Evolutionary conservation across 2,113 vertebrate genomes (phyloP), one percentile per base, ranked within the genome.

Genomic region (Rynchops niger): DNA sequence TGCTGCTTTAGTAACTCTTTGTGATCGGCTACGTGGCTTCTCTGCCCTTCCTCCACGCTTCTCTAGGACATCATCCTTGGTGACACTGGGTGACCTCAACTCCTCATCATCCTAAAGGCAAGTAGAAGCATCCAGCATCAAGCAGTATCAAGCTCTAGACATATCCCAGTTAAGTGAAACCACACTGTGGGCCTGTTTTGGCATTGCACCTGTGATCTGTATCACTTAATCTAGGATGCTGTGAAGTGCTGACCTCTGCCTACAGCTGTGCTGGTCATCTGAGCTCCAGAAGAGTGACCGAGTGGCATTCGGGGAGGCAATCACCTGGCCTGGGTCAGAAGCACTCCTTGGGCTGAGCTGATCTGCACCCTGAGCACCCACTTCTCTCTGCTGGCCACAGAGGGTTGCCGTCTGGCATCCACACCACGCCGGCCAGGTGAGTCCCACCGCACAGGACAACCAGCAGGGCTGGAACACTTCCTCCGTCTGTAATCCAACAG

Each of bases 1-100:
- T 94, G 63, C 94, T 90, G 86, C 74, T 72, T 76, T 74, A 65
- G 86, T 26, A 78, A 55, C 29, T 90, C 89, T 93, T 95, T 69
- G 61, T 53, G 55, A 83, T 45, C 3, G 0, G 50, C 53, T 53
- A 69, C 53, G 58, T 89, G 76, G 55, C 53, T 88, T 70, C 78
- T 71, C 63, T 52, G 36, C 8, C 29, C 45, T 74, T 63, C 45
- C 30, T 82, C 59, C 40, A 32, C 29, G 58, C 53, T 82, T 21
- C 73, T 82, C 74, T n/a, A 82, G 74, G 80, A 95, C 49, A 69
- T 65, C 55, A 58, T 5, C 18, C 27, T 20, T 12, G 18, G 53
- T 17, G 18, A 27, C 32, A 38, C 29, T 40, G 53, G n/a, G 15
- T 45, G 20, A 72, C 49, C 47, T 45, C 58, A 50, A 63, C 7